Base-by-base conservation (phyloP, 2,113 vertebrate genomes). In the Xyliphius kryptos region DNA sequence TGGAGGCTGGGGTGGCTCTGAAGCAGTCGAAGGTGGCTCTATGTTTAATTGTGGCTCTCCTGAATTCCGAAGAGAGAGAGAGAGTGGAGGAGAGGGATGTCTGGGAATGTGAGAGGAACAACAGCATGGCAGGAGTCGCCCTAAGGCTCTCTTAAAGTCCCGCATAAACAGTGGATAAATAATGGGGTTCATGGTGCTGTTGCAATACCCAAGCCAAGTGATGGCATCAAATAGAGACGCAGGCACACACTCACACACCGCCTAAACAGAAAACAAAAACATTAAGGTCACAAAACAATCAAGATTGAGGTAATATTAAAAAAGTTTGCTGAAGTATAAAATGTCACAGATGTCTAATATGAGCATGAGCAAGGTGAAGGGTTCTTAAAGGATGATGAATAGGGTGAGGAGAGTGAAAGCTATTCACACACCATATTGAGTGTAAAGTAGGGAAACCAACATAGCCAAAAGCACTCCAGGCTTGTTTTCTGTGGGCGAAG, bases 121-220 rank as follows among this genome's bases (percentile, higher is more conserved):
- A 66, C 88, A 89, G 77, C 94, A 97, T 0, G 92, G 93, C 78
- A 97, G 70, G 70, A 93, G 85, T 53, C 80, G 88, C 36, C 87
- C 91, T 80, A 98, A 85, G 43, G 95, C 94, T 40, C 91, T 82
- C 81, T 93, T 97, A 87, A 98, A 98, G 84, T 98, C 95, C 68
- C 91, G 81, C 95, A 96, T 98, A 84, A 98, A 97, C 63, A 98
- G 89, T 0, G 95, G 95, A 76, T 97, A 98, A 80, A 98, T 93
- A 82, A 98, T 95, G 73, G 96, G 96, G 82, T 97, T 98, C 87
- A 97, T 91, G 40, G 96, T 97, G 87, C 96, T 98, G 87, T 98
- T 98, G 77, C 92, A 98, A 83, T 98, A 98, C 2, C 95, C 95
- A 21, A 98, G 85, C 95, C 95, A 97, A 1, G 95, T 98, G 54